These are phyloP conservation scores for Lipotes vexillifer DNA, from an alignment of 2,113 vertebrate species.

Conservation along the genomic window DNA sequence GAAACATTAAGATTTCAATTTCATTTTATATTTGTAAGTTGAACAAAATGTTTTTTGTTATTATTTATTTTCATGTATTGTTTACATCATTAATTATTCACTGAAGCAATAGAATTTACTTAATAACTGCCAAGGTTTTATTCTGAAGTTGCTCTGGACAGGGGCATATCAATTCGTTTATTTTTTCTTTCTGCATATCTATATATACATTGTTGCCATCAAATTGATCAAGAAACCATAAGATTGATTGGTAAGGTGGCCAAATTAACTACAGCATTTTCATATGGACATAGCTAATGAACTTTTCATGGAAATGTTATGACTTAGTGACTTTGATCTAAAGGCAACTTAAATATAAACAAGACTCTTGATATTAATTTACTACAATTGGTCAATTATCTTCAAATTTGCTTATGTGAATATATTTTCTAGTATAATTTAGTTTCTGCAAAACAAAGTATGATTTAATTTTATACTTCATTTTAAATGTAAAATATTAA, in stretches of 20 bases:
- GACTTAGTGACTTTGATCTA: neutral
- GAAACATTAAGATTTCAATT: too few relatives aligned
- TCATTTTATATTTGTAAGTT: too few relatives aligned
- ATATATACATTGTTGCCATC: neutral
- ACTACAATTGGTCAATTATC: neutral
- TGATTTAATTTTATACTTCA: conserved; percentile 22
- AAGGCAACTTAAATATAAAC: conserved; percentile 32
- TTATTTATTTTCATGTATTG: too few relatives aligned
- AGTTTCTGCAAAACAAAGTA: neutral
- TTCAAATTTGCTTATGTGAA: conserved; percentile 3
- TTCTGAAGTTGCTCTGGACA: neutral
- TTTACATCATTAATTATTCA: too few relatives aligned
- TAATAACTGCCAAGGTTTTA: neutral
- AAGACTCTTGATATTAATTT: neutral
- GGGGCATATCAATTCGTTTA: neutral
- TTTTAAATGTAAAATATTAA: conserved; percentile 60
- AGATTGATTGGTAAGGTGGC: neutral
- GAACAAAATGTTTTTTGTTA: too few relatives aligned
- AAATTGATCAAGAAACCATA: neutral
- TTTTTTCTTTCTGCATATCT: neutral
- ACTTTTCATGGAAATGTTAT: conserved; percentile 13
- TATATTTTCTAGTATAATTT: conserved; percentile 22
- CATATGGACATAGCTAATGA: neutral
- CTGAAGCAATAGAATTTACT: neutral
- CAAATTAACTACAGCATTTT: neutral